Conservation (phyloP, 2,888 invertebrate species). For the Troilus luridus region DNA sequence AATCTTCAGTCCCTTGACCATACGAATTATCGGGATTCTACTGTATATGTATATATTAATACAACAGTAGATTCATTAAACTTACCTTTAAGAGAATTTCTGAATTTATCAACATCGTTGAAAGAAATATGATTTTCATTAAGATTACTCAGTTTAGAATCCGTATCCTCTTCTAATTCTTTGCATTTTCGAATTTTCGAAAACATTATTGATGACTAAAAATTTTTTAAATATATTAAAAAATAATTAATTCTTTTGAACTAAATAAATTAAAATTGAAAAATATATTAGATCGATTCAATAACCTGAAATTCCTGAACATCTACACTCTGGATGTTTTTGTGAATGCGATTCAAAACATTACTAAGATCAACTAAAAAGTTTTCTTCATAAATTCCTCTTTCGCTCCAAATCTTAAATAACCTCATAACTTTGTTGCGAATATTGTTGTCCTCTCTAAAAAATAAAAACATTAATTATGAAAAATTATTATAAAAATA, state of each 20-base stretch:
- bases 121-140: slow-evolving; percentile 79
- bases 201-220: slow-evolving; percentile 82
- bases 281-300: slow-evolving; percentile 62
- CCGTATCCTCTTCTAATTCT: slow-evolving; percentile 81
- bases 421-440: slow-evolving; percentile 89
- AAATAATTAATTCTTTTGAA: not conserved
- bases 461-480: not conserved
- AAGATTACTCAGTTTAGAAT: slow-evolving; percentile 77
- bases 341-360: slow-evolving; percentile 79
- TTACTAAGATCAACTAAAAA: slow-evolving; percentile 90
- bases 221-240: slow-evolving; percentile 72
- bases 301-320: slow-evolving; percentile 26
- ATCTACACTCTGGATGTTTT: slow-evolving; percentile 58
- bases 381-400: slow-evolving; percentile 90
- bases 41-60: no score
- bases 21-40: no score
- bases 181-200: slow-evolving; percentile 83
- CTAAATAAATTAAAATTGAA: not conserved
- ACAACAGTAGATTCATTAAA: not conserved
- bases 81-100: slow-evolving; percentile 80
- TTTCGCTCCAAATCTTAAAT: slow-evolving; percentile 96
- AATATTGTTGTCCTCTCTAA: slow-evolving; percentile 84
- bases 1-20: no score
- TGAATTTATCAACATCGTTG: slow-evolving; percentile 84
- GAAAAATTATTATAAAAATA: not conserved